Evolutionary conservation across 1,140 invertebrate genomes (phyloP).

Genomic region (Dendrolimus punctatus): DNA sequence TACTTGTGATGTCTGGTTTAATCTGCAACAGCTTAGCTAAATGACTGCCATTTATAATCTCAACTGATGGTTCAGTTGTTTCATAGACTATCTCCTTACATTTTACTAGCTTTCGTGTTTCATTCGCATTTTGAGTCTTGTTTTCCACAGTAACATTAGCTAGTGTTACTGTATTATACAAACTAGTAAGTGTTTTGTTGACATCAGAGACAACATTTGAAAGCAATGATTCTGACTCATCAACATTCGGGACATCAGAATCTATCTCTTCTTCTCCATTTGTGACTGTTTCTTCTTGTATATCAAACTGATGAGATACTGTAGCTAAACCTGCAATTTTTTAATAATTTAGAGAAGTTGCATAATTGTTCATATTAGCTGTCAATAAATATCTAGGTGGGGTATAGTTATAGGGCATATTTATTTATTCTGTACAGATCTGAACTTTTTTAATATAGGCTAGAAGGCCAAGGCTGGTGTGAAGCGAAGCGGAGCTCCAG

Average conservation of each 20-base stretch:
- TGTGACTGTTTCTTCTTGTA: conserved; percentile 37
- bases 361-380: not conserved
- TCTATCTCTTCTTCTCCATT: conserved; percentile 31
- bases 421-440: too few relatives aligned
- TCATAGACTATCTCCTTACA: conserved; percentile 59
- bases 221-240: conserved; percentile 55
- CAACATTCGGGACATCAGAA: conserved; percentile 45
- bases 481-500: too few relatives aligned
- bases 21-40: conserved; percentile 53
- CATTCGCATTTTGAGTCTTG: conserved; percentile 39
- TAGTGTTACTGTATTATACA: conserved; percentile 55
- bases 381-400: too few relatives aligned
- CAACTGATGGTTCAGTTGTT: conserved; percentile 42
- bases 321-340: conserved; percentile 25
- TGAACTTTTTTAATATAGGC: too few relatives aligned
- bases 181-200: conserved; percentile 53
- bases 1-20: conserved; percentile 54
- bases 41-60: conserved; percentile 59
- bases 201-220: conserved; percentile 58
- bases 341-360: not conserved
- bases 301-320: conserved; percentile 40
- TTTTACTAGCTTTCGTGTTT: conserved; percentile 61
- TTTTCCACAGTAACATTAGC: conserved; percentile 52
- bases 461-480: too few relatives aligned
- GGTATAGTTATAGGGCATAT: too few relatives aligned